These are phyloP conservation scores for Platyrinchus mystaceus DNA, from an alignment of 2,797 vertebrate genomes.

Conservation along the genomic window DNA sequence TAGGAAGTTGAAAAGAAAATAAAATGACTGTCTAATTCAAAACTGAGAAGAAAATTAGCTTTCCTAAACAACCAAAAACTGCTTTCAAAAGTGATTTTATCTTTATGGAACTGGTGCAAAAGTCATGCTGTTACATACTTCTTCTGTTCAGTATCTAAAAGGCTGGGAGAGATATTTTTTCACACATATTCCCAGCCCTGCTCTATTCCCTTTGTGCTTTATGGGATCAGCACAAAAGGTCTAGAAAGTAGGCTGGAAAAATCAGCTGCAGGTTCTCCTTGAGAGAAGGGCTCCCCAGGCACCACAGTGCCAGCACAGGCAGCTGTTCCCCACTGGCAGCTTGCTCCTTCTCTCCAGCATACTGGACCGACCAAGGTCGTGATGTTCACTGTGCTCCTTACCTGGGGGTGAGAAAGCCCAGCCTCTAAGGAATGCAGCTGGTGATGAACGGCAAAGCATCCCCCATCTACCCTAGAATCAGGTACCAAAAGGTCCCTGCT, in stretches of 20 bases:
- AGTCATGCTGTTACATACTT: not conserved
- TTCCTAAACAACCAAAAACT: not conserved
- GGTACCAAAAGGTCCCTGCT: not conserved
- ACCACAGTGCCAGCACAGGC: not conserved
- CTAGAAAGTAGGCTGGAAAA: constrained; percentile 63
- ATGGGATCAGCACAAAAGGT: constrained; percentile 59
- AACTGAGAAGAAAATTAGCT: not conserved
- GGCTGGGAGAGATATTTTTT: constrained; percentile 32
- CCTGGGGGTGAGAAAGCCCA: not conserved
- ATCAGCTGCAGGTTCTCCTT: constrained; percentile 39
- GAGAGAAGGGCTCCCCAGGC: constrained; percentile 23
- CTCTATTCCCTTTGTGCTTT: constrained; percentile 49
- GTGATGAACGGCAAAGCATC: not conserved
- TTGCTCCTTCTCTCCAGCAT: not conserved
- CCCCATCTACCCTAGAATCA: not conserved
- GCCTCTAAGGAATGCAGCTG: not conserved
- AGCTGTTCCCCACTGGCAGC: not conserved
- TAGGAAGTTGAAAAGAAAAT: not conserved
- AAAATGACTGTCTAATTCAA: not conserved
- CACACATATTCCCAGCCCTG: constrained; percentile 13
- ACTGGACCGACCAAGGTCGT: rapidly evolving
- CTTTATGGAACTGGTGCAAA: not conserved
- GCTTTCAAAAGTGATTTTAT: not conserved
- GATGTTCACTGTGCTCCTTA: not conserved
- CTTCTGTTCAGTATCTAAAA: not conserved